Base-by-base conservation (phyloP, 2,888 invertebrate genomes). In the Hypena proboscidalis region DNA sequence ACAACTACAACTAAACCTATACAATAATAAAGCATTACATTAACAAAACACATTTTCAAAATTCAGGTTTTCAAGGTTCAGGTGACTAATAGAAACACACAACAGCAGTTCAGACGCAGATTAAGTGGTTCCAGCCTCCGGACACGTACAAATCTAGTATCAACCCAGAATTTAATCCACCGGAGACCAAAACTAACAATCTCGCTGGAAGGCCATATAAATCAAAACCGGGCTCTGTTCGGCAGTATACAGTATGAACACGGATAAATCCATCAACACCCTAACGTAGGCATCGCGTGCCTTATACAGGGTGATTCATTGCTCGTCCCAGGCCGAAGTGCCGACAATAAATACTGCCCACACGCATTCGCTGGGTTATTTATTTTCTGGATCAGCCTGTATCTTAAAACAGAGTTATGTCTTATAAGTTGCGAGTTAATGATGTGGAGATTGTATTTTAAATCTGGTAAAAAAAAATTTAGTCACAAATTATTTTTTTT, bases 261-360 rank as follows among this genome's bases (percentile, higher is more conserved):
- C 38, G 52, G 29, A 44, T 49, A 61, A 41, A 63, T 63, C 68
- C 66, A 68, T 74, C 75, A 74, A 58, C 70, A 67, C 63, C 58
- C 47, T 43, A 48, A 46, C 50, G 43, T 41, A 46, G 54, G 41
- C 52, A 68, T 76, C 62, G 76, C 76, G 75, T 71, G 76, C 58
- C 61, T 61, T 68, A 72, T 69, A 70, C 72, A 64, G 58, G 31
- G 21, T 74, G 75, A 74, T 76, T 66, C 73, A 76, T 74, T 58
- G 61, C 62, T 65, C 62, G 60, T 68, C 58, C 58, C 49, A 43
- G 47, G 42, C 51, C 50, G 46, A 55, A 66, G 57, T 53, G 61
- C 59, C 71, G 36, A 69, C 71, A 59, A 74, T 74, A 74, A 74
- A 74, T 76, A 74, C 76, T 60, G 64, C 68, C 67, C 68, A 70